These are phyloP conservation scores for Phaedon cochleariae DNA, from an alignment of 2,888 invertebrate species.

Conservation along the genomic window DNA sequence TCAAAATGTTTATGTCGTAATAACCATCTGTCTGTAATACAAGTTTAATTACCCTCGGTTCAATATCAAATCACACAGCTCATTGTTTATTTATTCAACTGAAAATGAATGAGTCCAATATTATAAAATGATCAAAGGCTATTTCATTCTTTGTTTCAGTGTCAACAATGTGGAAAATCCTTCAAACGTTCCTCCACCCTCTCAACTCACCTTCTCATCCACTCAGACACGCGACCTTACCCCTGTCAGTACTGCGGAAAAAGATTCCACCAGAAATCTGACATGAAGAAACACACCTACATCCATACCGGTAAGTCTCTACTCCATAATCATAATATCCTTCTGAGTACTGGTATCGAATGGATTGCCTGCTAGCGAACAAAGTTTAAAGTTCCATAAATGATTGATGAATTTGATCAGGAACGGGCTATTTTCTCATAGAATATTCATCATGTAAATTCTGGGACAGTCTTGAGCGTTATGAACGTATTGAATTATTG, in stretches of 20 bases:
- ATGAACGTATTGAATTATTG: slow-evolving; percentile 31
- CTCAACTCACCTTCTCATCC: slow-evolving; percentile 96
- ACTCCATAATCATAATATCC: slow-evolving; percentile 26
- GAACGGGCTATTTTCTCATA: slow-evolving; percentile 36
- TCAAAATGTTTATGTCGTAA: too few relatives aligned
- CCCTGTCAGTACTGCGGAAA: slow-evolving; percentile 99
- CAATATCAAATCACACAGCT: too few relatives aligned
- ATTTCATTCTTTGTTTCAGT: slow-evolving; percentile 64
- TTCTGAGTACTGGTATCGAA: slow-evolving; percentile 22
- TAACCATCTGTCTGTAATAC: too few relatives aligned
- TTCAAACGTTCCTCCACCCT: slow-evolving; percentile 96
- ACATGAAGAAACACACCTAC: slow-evolving; percentile 99
- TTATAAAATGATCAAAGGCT: too few relatives aligned
- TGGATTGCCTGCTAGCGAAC: slow-evolving; percentile 36
- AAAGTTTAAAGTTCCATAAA: slow-evolving; percentile 43
- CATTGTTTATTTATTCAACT: too few relatives aligned
- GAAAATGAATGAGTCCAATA: too few relatives aligned
- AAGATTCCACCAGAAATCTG: slow-evolving; percentile 98
- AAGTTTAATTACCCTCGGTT: too few relatives aligned
- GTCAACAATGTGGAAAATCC: slow-evolving; percentile 96
- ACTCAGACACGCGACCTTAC: slow-evolving; percentile 96
- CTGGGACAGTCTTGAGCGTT: slow-evolving; percentile 36
- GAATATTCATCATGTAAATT: slow-evolving; percentile 41
- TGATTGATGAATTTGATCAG: slow-evolving; percentile 29
- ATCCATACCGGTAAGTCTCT: slow-evolving; percentile 82